Evolutionary conservation across 2,888 invertebrate species (phyloP).

Genomic region (Stenurella melanura): DNA sequence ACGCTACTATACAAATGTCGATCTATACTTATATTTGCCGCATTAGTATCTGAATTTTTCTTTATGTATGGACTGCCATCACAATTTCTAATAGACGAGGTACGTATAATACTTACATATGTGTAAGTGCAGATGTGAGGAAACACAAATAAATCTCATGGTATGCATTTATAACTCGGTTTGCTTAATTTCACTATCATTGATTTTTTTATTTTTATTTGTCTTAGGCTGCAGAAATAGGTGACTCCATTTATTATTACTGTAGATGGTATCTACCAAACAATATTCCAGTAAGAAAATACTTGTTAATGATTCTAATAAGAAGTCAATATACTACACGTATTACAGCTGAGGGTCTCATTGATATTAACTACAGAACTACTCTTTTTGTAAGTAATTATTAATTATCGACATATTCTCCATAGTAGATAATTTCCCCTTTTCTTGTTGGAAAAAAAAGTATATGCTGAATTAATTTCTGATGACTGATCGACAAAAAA

Average conservation of each 20-base stretch:
- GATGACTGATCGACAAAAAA: too few relatives aligned
- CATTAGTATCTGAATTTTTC: neutral
- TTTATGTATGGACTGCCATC: slow-evolving; percentile 12
- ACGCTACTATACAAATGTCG: neutral
- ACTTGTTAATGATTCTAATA: neutral
- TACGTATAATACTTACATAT: neutral
- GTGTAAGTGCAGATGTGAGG: too few relatives aligned
- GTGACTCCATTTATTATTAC: neutral
- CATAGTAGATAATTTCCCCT: too few relatives aligned
- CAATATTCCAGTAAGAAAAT: neutral
- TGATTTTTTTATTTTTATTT: too few relatives aligned
- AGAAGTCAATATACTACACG: neutral
- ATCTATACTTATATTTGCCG: neutral
- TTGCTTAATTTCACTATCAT: too few relatives aligned
- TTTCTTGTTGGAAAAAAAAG: too few relatives aligned
- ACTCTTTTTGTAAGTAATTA: slow-evolving; percentile 11
- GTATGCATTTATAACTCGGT: too few relatives aligned
- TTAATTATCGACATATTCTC: too few relatives aligned
- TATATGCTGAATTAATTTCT: too few relatives aligned
- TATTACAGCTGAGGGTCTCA: neutral
- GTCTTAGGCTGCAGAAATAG: neutral
- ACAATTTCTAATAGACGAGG: slow-evolving; percentile 21
- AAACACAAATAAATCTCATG: neutral
- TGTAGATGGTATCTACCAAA: slow-evolving; percentile 16
- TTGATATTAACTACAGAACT: slow-evolving; percentile 1